Evolutionary conservation across 2,888 invertebrate genomes (phyloP), one percentile per base, ranked within the genome.

Genomic region (Keiferia lycopersicella): DNA sequence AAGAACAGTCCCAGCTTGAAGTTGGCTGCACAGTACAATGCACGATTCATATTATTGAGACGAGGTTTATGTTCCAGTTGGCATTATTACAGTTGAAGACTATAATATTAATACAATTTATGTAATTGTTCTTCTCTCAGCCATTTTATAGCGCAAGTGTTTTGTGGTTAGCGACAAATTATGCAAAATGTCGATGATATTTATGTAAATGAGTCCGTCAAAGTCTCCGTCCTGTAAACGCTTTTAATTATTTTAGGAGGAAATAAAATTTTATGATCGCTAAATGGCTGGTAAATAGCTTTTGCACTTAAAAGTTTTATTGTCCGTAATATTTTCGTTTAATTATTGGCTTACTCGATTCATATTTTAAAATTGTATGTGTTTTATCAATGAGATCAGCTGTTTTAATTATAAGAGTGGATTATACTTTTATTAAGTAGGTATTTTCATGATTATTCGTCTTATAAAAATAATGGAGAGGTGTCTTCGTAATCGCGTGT

Each of bases 41-140:
- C 20, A 56, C 50, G 20, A 14, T 1, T 10, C 7, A 26, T 34
- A 62, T n/a, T 45, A 45, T 18, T 50, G 56, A 7, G 14, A n/a
- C 79, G 79, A 82, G 77, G 72, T 82, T 79, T 80, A 80, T 82
- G 80, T 72, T 73, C 74, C 63, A 67, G 73, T 74, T 78, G 80
- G 78, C 80, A 79, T 80, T 82, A 83, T 79, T 81, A 82, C 83
- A 82, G 76, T 83, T 79, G 64, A 69, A 67, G 64, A 72, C 62
- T 71, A 68, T 71, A 73, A 77, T 79, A 79, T 75, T 79, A 79
- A 79, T 79, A 78, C 77, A 73, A 72, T 79, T 75, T 71, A 69
- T 71, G 70, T 79, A 76, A 79, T 74, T 75, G 72, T 71, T 64
- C 34, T 34, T 34, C 34, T 68, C 67, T 69, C 73, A 70, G 73